Evolutionary conservation across 2,888 invertebrate species (phyloP).

Genomic region (Stenodema calcarata): DNA sequence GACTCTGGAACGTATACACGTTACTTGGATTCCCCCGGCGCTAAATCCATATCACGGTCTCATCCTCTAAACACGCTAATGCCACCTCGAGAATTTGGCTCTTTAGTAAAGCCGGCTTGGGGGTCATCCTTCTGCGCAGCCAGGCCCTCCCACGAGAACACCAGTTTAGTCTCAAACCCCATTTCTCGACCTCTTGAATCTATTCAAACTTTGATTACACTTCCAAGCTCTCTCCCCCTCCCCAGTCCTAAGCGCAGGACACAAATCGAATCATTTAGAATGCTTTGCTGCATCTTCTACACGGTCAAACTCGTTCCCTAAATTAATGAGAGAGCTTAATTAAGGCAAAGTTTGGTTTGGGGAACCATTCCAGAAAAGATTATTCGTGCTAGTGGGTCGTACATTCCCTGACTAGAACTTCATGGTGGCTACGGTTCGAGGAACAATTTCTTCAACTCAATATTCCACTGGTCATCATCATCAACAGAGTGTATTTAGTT

Average conservation of each 20-base stretch:
- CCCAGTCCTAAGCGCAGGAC: background rate
- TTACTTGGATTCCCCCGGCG: background rate
- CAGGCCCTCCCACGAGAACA: background rate
- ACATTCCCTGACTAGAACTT: background rate
- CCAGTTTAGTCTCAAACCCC: slow-evolving; percentile 8
- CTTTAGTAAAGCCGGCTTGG: background rate
- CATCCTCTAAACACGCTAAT: background rate
- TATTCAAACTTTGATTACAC: slow-evolving; percentile 21
- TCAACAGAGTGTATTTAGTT: background rate
- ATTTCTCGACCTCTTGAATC: slow-evolving; percentile 1
- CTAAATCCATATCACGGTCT: background rate
- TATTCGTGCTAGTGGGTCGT: background rate
- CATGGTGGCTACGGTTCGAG: background rate
- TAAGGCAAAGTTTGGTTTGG: background rate
- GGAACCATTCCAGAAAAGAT: background rate
- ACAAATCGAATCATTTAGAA: background rate
- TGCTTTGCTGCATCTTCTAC: slow-evolving; percentile 13
- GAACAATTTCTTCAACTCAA: background rate
- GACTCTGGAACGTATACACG: background rate
- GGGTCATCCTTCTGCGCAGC: background rate
- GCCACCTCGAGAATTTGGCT: background rate
- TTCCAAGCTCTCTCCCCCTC: background rate
- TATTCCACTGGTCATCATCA: background rate
- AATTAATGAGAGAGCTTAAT: background rate
- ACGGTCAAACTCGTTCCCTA: background rate